phyloP scores from a whole-genome alignment of 1,140 invertebrate species.

The Cyrtorhinus lividipennis region DNA sequence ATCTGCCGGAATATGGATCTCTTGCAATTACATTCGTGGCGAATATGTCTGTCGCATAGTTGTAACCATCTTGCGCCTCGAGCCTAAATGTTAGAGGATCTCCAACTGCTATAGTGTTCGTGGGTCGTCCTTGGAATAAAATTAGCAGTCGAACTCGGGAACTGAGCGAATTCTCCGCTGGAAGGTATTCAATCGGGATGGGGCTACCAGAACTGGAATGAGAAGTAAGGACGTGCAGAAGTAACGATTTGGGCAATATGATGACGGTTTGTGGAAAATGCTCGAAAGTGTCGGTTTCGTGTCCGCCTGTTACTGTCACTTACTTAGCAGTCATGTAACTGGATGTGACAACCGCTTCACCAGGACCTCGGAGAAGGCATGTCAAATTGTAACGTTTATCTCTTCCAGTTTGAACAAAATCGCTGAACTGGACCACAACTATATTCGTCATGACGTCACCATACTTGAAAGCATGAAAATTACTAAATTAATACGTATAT shows the following conservation, averaged over 20 bases:
- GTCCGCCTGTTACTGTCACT: slow-evolving; percentile 25
- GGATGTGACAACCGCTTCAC: slow-evolving; percentile 82
- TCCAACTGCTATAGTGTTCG: slow-evolving; percentile 85
- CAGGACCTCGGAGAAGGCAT: slow-evolving; percentile 75
- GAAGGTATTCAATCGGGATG: slow-evolving; percentile 78
- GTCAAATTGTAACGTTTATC: slow-evolving; percentile 87
- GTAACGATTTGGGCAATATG: not conserved
- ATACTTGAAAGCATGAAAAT: slow-evolving; percentile 43
- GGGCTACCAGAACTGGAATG: slow-evolving; percentile 57
- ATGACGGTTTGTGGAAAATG: not conserved
- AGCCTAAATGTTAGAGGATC: slow-evolving; percentile 79
- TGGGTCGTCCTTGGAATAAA: slow-evolving; percentile 74
- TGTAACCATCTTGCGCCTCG: slow-evolving; percentile 78
- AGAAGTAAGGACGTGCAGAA: slow-evolving; percentile 2
- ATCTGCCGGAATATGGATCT: slow-evolving; percentile 79
- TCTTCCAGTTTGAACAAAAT: slow-evolving; percentile 76
- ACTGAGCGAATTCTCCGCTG: slow-evolving; percentile 76
- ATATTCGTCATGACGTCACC: slow-evolving; percentile 88
- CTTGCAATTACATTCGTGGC: slow-evolving; percentile 85
- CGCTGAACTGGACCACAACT: slow-evolving; percentile 84
- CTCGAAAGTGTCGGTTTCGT: no score
- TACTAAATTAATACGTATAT: no score
- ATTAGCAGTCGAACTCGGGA: slow-evolving; percentile 72
- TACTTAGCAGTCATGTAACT: slow-evolving; percentile 86
- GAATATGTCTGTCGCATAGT: slow-evolving; percentile 77